phyloP scores from a whole-genome alignment of 2,797 vertebrate species.

The Amphiprion clarkii region DNA sequence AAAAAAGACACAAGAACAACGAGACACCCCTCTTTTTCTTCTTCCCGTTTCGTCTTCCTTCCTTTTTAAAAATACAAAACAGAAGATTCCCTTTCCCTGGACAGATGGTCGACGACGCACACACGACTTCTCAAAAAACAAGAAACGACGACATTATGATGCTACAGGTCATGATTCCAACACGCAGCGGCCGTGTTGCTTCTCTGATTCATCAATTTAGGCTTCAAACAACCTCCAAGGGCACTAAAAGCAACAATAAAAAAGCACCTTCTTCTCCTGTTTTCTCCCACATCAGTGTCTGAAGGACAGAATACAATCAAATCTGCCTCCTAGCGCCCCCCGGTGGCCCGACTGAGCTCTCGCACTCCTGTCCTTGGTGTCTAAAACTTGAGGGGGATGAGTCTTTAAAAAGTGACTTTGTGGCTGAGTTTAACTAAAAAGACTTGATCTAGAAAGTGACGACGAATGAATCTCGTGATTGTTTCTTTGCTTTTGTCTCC shows the following conservation, averaged over 20 bases:
- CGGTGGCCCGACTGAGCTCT: slow-evolving; percentile 39
- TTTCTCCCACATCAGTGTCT: neutral
- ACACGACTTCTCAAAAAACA: neutral
- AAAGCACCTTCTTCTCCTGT: neutral
- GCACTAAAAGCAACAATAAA: too few species aligned
- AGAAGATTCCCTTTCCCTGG: slow-evolving; percentile 63
- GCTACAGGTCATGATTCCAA: slow-evolving; percentile 39
- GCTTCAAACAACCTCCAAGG: too few species aligned
- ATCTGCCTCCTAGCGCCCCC: slow-evolving; percentile 46
- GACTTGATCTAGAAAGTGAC: slow-evolving; percentile 1
- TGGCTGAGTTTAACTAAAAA: slow-evolving; percentile 41
- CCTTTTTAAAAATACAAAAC: slow-evolving; percentile 4
- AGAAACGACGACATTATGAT: neutral
- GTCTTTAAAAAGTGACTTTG: slow-evolving; percentile 75
- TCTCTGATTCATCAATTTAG: neutral
- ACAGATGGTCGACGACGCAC: slow-evolving; percentile 52
- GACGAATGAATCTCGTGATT: slow-evolving; percentile 72
- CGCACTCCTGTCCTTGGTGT: neutral
- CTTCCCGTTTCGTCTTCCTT: too few species aligned
- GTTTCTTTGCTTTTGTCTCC: slow-evolving; percentile 74
- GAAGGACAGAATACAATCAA: slow-evolving; percentile 25
- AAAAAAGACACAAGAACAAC: slow-evolving; percentile 46
- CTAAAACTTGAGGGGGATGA: slow-evolving; percentile 4
- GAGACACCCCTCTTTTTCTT: neutral
- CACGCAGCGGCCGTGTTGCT: slow-evolving; percentile 12